Evolutionary conservation across 2,113 vertebrate genomes (phyloP).

Genomic region (Phylloscopus trochiloides): DNA sequence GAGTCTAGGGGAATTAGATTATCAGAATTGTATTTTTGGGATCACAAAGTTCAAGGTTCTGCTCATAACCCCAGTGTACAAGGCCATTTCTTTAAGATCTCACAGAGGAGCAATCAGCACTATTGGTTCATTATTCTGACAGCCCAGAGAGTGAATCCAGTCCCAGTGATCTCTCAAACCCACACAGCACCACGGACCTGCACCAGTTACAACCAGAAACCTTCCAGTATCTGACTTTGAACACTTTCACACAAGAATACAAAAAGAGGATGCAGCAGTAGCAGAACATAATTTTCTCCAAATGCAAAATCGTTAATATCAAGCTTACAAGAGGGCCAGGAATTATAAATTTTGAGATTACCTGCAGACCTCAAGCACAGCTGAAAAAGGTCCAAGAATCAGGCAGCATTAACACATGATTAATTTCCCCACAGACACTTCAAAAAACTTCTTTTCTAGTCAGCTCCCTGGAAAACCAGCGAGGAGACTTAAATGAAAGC

Average conservation of each 20-base stretch:
- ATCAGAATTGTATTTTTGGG: background rate
- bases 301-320: background rate
- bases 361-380: background rate
- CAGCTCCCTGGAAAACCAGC: background rate
- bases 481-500: background rate
- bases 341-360: background rate
- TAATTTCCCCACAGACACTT: background rate
- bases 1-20: background rate
- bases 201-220: background rate
- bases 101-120: background rate
- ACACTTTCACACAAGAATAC: background rate
- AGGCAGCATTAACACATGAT: background rate
- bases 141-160: background rate
- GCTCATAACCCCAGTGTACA: background rate
- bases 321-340: background rate
- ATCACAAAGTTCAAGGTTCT: background rate
- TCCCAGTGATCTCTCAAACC: background rate
- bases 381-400: background rate
- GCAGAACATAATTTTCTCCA: background rate
- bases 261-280: background rate
- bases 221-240: background rate
- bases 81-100: background rate
- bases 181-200: background rate
- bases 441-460: background rate
- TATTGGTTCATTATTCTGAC: background rate